Base-by-base conservation (phyloP, 2,888 invertebrate genomes). In the Hypena proboscidalis region DNA sequence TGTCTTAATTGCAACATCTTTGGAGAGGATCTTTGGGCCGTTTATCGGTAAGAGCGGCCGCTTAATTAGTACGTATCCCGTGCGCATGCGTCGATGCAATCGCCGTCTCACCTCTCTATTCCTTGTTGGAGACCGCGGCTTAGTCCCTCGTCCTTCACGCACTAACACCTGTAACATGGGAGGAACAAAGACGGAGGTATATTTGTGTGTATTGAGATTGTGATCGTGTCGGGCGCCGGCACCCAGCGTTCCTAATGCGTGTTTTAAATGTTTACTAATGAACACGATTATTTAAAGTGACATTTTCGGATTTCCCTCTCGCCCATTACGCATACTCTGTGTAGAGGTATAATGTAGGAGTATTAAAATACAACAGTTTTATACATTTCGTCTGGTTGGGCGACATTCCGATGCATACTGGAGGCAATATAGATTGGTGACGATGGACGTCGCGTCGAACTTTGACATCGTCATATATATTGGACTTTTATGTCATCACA, bases 201-300 rank as follows among this genome's bases (percentile, higher is more conserved):
- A 67, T 79, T 75, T 69, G 67, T 69, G 64, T 70, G 68, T 61
- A 50, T 49, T 45, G 51, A 77, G 86, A 87, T 85, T 68, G 74
- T 66, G 77, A 86, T 87, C 85, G 72, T 60, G 70, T 67, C 70
- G 77, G 86, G 88, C 88, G 86, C 86, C 88, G 83, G 85, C 86
- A 86, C 85, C 88, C 85, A 77, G 64, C 81, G 74, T 76, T 77
- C 80, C 83, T 88, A 89, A 89, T 88, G 87, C 85, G 81, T 82
- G 86, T 85, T 82, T 89, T 85, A 86, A 89, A 90, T 89, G 88
- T 87, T 85, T 86, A 88, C 87, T 90, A 90, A 90, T 88, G 88
- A 89, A 83, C 84, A 87, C 84, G 85, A 89, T 90, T 89, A 90
- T 87, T 89, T 87, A 83, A 89, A 85, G 86, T 86, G 89, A 88